Conservation (phyloP, 2,113 vertebrate species). For the Calyptommatus sinebrachiatus region DNA sequence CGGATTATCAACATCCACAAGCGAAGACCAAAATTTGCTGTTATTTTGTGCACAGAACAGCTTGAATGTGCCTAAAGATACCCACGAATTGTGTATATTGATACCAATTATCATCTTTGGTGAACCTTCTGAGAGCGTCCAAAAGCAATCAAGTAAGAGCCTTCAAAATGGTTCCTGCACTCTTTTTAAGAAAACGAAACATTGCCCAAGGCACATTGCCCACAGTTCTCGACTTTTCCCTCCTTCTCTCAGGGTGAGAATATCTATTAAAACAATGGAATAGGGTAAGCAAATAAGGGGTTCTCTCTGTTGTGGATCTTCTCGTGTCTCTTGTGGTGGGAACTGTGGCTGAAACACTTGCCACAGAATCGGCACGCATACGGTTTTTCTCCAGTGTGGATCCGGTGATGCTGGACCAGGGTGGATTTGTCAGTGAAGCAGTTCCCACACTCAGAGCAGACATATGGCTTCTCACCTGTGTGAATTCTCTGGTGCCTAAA, state of each 20-base stretch:
- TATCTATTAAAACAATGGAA: constrained; percentile 20
- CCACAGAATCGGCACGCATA: constrained; percentile 59
- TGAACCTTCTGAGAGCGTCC: background rate
- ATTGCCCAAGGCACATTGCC: background rate
- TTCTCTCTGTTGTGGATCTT: constrained; percentile 55
- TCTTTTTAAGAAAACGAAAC: background rate
- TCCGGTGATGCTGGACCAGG: constrained; percentile 64
- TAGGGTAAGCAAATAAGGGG: constrained; percentile 9
- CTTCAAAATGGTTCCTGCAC: background rate
- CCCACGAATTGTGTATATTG: background rate
- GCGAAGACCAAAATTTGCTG: background rate
- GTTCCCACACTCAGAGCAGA: constrained; percentile 61
- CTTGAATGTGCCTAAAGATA: background rate
- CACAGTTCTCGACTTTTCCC: background rate
- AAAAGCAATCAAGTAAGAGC: background rate
- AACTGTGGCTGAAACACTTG: constrained; percentile 67
- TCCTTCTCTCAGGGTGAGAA: background rate
- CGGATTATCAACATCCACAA: background rate
- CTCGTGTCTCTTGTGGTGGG: constrained; percentile 67
- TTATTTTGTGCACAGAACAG: background rate
- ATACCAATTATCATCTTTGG: background rate
- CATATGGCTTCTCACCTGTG: constrained; percentile 59
- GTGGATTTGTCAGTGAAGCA: constrained; percentile 68
- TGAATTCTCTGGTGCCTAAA: constrained; percentile 61
- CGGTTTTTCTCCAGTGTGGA: constrained; percentile 65